These are phyloP conservation scores for Temnopleurus reevesii DNA, from an alignment of 53 echinoderm and acorn worm genomes.

Conservation along the genomic window DNA sequence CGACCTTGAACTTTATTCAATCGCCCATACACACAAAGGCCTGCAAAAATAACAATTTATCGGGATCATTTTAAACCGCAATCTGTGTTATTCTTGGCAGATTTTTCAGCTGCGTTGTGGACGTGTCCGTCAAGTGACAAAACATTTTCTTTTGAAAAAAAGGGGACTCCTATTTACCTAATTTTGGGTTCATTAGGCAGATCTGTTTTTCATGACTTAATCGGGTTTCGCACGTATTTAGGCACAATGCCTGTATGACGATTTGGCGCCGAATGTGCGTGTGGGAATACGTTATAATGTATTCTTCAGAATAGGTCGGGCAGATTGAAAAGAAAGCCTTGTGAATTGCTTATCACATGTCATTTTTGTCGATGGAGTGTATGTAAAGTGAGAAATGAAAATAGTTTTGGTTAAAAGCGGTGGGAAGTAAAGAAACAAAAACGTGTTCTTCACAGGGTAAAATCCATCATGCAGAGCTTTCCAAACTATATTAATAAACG, in stretches of 20 bases:
- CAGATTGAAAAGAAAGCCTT: not conserved
- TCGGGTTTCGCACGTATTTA: not conserved
- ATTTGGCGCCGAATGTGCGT: no score
- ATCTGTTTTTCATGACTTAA: constrained; percentile 6
- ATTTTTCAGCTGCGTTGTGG: constrained; percentile 28
- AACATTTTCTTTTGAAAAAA: not conserved
- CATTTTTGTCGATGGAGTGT: not conserved
- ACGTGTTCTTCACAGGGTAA: no score
- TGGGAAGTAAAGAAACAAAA: not conserved
- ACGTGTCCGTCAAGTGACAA: not conserved
- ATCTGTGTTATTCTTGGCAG: constrained; percentile 15
- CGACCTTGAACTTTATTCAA: constrained; percentile 23
- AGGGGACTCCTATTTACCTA: not conserved
- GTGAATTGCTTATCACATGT: not conserved
- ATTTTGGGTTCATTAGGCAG: constrained; percentile 31
- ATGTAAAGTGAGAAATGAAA: not conserved
- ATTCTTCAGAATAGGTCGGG: not conserved
- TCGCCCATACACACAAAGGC: not conserved
- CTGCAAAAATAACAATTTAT: constrained; percentile 28
- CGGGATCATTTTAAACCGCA: not conserved
- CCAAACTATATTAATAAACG: no score
- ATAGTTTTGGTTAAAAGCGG: not conserved
- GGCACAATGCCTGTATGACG: not conserved
- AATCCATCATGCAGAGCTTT: no score
- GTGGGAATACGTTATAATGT: not conserved